Evolutionary conservation across 1,140 invertebrate genomes (phyloP), one percentile per base, ranked within the genome.

Genomic region (Microplitis demolitor): DNA sequence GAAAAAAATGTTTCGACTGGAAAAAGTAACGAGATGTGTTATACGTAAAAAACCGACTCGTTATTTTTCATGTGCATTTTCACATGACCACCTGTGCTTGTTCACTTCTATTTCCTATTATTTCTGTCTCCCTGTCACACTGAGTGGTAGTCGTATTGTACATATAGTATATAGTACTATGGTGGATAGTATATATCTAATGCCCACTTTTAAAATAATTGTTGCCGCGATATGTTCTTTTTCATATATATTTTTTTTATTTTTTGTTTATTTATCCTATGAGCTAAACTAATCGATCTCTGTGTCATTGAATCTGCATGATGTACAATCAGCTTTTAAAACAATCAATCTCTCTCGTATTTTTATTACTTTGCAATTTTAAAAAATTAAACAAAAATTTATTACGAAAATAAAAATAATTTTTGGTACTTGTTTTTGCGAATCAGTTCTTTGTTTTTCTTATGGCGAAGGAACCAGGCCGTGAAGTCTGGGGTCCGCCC

Each of bases 401-500:
- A 76, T 81, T 80, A 77, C 77, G 78, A 76, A 78, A 80, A 76
- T 13, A 14, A 13, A 24, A 61, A 8, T 9, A 33, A 11, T 61
- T 13, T 61, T 61, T 61, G 16, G 16, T 61, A 11, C 33, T 61
- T 61, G 63, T 74, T 72, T 72, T 72, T 69, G 71, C 62, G 74
- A 76, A 5, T 45, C 24, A 24, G 24, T 24, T 24, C 24, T 24
- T 24, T 45, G 69, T 75, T 71, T 72, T 68, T 56, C n/a, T 34
- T 45, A 5, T 3, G 39, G 4, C 37, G 67, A 64, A 53, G 66
- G 62, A 82, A 82, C 72, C 80, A 79, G 79, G 79, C 78, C 77
- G 78, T 78, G 74, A 80, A 78, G 78, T 80, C 76, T 80, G 76
- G 50, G 60, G 53, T 70, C 67, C 50, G 69, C 67, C 66, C 51